phyloP scores from a whole-genome alignment of 1,140 invertebrate species.

The Cardiocondyla obscurior region DNA sequence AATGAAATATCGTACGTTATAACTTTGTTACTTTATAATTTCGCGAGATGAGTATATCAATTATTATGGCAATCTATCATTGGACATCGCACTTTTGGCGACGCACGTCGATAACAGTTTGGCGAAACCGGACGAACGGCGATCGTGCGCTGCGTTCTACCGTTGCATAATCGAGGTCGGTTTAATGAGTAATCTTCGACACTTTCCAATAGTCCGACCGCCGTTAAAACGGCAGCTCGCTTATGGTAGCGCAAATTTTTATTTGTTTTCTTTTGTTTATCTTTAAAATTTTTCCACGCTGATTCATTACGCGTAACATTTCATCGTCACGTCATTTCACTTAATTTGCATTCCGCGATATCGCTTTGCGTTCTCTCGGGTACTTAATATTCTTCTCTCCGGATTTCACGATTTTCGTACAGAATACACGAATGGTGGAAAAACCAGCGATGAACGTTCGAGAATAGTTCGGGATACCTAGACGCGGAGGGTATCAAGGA shows the following conservation, averaged over 20 bases:
- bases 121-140: neutral
- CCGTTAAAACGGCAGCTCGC: neutral
- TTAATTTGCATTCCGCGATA: neutral
- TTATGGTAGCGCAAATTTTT: neutral
- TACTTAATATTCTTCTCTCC: constrained; percentile 41
- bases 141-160: constrained; percentile 19
- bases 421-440: constrained; percentile 48
- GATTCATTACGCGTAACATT: constrained; percentile 2
- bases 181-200: constrained; percentile 16
- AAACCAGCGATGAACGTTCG: neutral
- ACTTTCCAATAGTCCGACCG: neutral
- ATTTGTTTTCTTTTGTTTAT: neutral
- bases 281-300: neutral
- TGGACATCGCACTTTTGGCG: neutral
- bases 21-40: neutral
- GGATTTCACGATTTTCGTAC: constrained; percentile 27
- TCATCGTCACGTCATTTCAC: neutral
- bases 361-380: neutral
- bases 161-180: constrained; percentile 22
- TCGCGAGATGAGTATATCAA: neutral
- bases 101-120: constrained; percentile 6
- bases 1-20: neutral
- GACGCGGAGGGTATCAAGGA: constrained; percentile 43
- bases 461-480: constrained; percentile 10
- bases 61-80: neutral